Evolutionary conservation across 2,888 invertebrate genomes (phyloP).

Genomic region (Drosophila picticornis): DNA sequence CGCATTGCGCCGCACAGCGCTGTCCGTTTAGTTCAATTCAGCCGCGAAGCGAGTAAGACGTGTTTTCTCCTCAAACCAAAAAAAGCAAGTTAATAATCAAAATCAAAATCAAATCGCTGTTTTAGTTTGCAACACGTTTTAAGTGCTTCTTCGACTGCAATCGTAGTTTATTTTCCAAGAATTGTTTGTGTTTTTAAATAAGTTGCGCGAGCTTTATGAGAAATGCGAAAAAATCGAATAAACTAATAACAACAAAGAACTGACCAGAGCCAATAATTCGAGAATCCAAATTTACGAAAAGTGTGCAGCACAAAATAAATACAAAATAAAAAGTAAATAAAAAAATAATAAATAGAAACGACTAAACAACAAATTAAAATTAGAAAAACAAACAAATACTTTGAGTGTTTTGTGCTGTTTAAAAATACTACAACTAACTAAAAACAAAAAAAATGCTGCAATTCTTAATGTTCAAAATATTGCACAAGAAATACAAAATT

Average conservation of each 20-base stretch:
- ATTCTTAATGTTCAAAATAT: slow-evolving; percentile 73
- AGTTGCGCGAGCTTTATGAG: slow-evolving; percentile 63
- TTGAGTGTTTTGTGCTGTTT: slow-evolving; percentile 48
- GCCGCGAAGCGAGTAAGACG: slow-evolving; percentile 85
- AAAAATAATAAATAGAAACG: slow-evolving; percentile 1
- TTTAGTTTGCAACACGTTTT: slow-evolving; percentile 79
- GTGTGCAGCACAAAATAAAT: background rate
- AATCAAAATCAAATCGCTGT: slow-evolving; percentile 52
- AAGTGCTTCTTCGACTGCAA: slow-evolving; percentile 76
- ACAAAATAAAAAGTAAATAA: slow-evolving; percentile 13
- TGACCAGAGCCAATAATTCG: slow-evolving; percentile 2
- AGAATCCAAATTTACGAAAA: background rate
- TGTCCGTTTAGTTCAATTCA: slow-evolving; percentile 83
- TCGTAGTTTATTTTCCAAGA: slow-evolving; percentile 38
- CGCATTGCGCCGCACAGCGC: slow-evolving; percentile 59
- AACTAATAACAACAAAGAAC: slow-evolving; percentile 26
- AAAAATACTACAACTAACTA: background rate
- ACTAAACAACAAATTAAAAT: slow-evolving; percentile 27
- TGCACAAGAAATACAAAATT: slow-evolving; percentile 77
- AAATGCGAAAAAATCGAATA: slow-evolving; percentile 68
- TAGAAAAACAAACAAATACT: slow-evolving; percentile 29
- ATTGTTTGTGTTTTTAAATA: slow-evolving; percentile 78
- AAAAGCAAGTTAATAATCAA: slow-evolving; percentile 27
- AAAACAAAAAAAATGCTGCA: slow-evolving; percentile 60
- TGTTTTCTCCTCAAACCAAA: slow-evolving; percentile 77